Evolutionary conservation across 2,797 vertebrate species (phyloP).

Genomic region (Centroberyx gerrardi): DNA sequence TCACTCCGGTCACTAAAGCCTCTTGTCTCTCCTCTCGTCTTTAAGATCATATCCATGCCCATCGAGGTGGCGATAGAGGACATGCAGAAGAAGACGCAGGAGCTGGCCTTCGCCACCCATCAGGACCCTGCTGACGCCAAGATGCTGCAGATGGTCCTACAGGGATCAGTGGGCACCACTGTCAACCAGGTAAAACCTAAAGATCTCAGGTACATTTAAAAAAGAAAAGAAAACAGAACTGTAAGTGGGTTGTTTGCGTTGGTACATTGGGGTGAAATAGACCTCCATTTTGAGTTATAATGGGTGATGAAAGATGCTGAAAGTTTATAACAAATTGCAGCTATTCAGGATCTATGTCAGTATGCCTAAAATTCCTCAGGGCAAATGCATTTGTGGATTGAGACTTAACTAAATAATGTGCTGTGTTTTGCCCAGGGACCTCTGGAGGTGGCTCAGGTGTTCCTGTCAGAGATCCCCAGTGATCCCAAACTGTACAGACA

Average conservation of each 20-base stretch:
- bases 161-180: conserved; percentile 97
- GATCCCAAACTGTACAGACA: conserved; percentile 98
- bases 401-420: neutral
- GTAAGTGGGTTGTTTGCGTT: too few species aligned
- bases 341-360: neutral
- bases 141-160: conserved; percentile 99
- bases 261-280: too few species aligned
- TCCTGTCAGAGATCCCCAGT: conserved; percentile 97
- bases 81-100: conserved; percentile 99
- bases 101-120: conserved; percentile 97
- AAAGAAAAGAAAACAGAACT: too few species aligned
- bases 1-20: neutral
- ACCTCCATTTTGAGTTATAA: too few species aligned
- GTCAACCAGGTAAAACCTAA: conserved; percentile 92
- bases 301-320: too few species aligned
- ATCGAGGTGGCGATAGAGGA: conserved; percentile 99
- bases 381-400: neutral
- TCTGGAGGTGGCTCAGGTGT: conserved; percentile 98
- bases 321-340: too few species aligned
- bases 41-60: conserved; percentile 95
- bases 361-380: neutral
- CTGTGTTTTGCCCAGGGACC: conserved; percentile 88
- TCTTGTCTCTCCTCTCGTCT: neutral
- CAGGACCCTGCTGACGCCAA: conserved; percentile 98
- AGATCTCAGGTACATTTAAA: neutral